Evolutionary conservation across 2,797 vertebrate genomes (phyloP).

Genomic region (Halcyon smyrnensis): DNA sequence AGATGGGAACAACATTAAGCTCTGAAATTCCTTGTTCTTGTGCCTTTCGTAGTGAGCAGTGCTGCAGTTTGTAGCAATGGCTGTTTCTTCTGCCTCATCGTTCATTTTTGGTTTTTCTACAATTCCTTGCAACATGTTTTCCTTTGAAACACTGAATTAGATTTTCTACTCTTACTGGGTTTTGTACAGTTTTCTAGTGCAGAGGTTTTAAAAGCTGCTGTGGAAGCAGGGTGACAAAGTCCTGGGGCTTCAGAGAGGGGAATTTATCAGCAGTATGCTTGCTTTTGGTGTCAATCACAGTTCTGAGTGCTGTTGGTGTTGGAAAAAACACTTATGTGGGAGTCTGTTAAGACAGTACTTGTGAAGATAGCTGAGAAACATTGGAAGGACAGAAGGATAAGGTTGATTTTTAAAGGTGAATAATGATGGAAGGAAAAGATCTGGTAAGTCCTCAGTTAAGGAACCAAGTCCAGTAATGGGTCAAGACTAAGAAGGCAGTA

Average conservation of each 20-base stretch:
- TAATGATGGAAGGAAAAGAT: neutral
- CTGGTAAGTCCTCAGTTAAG: neutral
- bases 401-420: neutral
- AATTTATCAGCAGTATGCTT: neutral
- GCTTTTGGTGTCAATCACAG: neutral
- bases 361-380: neutral
- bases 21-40: neutral
- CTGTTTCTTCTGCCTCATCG: neutral
- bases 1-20: neutral
- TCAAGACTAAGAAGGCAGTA: neutral
- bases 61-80: neutral
- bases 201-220: neutral
- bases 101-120: neutral
- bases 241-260: neutral
- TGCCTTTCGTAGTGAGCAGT: neutral
- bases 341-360: neutral
- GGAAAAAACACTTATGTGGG: neutral
- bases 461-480: neutral
- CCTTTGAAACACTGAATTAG: neutral
- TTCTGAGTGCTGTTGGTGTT: neutral
- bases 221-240: neutral
- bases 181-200: neutral
- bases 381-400: neutral
- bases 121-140: neutral
- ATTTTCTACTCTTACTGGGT: neutral